Evolutionary conservation across 2,113 vertebrate species (phyloP), one percentile per base, ranked within the genome.

Genomic region (Notothenia coriiceps): DNA sequence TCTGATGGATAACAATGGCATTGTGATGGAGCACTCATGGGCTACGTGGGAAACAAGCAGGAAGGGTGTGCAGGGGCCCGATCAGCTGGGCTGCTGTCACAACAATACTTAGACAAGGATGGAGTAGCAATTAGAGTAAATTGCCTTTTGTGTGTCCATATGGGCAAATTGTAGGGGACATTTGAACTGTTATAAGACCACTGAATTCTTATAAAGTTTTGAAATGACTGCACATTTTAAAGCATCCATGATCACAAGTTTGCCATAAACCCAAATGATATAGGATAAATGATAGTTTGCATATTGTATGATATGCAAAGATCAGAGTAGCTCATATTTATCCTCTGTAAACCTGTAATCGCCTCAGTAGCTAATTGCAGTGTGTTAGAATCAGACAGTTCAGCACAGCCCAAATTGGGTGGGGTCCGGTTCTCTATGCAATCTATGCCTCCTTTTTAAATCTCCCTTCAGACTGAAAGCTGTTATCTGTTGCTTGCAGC

Each of bases 1-100:
- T 93, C 90, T 79, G 86, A 91, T 71, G 77, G 91, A 90, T 89
- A 93, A 94, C 92, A 95, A 94, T 93, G 86, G 89, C 89, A 92
- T 92, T 94, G 90, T 92, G 86, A 84, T 60, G 72, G 91, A 88
- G 63, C 78, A 81, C 84, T 86, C 79, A 35, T 61, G 69, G 69
- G 77, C 65, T 80, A 74, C 67, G 84, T 90, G 91, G 86, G 88
- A 94, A 92, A 88, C 79, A 71, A 77, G 78, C 81, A 57, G 76
- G 70, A 51, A 86, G 67, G 55, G 44, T 22, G 64, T 61, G 56
- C 17, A 63, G 68, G 52, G 77, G 75, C 51, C 79, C 43, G 72
- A 93, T 94, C 90, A 93, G 91, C 89, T 90, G 85, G 80, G 77
- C 70, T 70, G 78, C 51, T 88, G 79, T 80, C 79, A 85, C 77